Base-by-base conservation (phyloP, 2,113 vertebrate genomes). In the Cyprinus carpio region DNA sequence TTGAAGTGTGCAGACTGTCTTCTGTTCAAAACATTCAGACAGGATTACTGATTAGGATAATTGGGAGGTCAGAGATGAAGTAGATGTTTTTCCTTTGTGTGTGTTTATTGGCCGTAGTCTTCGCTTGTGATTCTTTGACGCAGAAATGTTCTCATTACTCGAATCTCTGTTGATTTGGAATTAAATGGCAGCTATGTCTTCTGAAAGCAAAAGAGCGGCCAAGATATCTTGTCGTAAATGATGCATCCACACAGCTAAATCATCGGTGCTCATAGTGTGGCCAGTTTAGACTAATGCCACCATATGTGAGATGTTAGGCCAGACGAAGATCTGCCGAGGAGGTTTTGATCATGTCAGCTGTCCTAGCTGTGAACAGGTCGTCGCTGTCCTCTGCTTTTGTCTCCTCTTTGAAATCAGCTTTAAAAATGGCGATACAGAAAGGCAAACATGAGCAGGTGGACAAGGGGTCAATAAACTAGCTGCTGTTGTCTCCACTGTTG, bases 391-490 rank as follows among this genome's bases (percentile, higher is more conserved):
- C 34, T 64, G 34, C 54, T 69, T 83, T 83, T 79, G 87, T 78
- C 16, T 65, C 75, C 25, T 76, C 84, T 56, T 75, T 76, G 83
- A 84, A 77, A 76, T 84, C 27, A 37, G 29, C 62, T 82, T 60
- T 34, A 43, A 67, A 71, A n/a, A 23, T 4, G 6, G 25, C 46
- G 4, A 12, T 37, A 27, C 12, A 62, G 83, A 78, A 87, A 84
- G 23, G 27, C 64, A 87, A 86, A 84, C 80, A 83, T 43, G 64
- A 88, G 81, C 87, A 76, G 83, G 74, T 87, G 85, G 29, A 25
- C 74, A 23, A 75, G 40, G 20, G 34, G 64, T 79, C 75, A 69
- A 60, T 43, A 69, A 71, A 43, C n/a, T 31, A 46, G 9, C 25
- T 49, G 37, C 79, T n/a, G 65, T 71, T 82, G 81, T 82, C 34